Conservation (phyloP, 2,888 invertebrate genomes). For the Harpagoxenus sublaevis region DNA sequence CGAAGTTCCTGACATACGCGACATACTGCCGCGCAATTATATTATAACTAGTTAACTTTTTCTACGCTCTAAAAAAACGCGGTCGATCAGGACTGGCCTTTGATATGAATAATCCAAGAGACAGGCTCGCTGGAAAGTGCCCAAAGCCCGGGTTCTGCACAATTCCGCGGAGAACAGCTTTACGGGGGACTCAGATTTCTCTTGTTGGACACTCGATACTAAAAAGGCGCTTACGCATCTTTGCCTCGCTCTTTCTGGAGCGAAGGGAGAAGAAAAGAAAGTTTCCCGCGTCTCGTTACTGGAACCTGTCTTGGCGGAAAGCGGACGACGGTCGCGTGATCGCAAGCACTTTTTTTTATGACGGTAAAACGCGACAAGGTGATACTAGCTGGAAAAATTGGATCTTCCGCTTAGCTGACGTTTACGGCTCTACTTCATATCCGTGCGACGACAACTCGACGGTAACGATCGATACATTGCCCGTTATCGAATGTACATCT, state of each 20-base stretch:
- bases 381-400: conserved; percentile 66
- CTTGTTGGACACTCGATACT: neutral
- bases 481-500: conserved; percentile 38
- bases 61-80: neutral
- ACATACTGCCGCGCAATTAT: neutral
- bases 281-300: conserved; percentile 30
- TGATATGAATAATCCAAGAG: neutral
- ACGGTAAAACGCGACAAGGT: conserved; percentile 42
- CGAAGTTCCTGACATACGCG: neutral
- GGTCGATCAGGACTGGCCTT: neutral
- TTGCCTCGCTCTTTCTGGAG: neutral
- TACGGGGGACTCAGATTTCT: conserved; percentile 7
- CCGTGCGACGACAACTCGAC: conserved; percentile 32
- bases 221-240: conserved; percentile 14
- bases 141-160: neutral
- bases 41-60: neutral
- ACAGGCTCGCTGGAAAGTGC: neutral
- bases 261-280: neutral
- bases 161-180: neutral
- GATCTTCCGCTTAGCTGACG: conserved; percentile 60
- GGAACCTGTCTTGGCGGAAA: conserved; percentile 43
- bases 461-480: conserved; percentile 59
- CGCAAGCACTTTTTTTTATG: conserved; percentile 25
- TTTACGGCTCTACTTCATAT: conserved; percentile 34
- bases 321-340: conserved; percentile 47